These are phyloP conservation scores for Silvanus unidentatus DNA, from an alignment of 2,888 invertebrate genomes.

Conservation along the genomic window DNA sequence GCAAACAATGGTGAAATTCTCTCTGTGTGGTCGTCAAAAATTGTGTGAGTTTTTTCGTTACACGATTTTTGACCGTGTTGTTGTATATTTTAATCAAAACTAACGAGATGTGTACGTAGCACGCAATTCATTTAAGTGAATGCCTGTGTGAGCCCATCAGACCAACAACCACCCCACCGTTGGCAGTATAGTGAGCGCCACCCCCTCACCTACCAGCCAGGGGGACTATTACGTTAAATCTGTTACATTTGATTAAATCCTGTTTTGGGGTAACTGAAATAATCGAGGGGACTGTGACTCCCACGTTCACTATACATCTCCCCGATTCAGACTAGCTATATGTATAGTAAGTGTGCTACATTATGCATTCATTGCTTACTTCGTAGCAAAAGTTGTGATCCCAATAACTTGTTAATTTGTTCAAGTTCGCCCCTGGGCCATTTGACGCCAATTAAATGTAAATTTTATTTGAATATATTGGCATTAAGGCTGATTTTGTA, in stretches of 20 bases:
- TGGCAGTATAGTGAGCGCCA: background rate
- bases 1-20: no score
- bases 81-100: constrained; percentile 11
- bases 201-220: constrained; percentile 13
- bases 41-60: background rate
- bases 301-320: background rate
- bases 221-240: constrained; percentile 36
- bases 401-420: constrained; percentile 29
- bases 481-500: no score
- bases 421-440: constrained; percentile 19
- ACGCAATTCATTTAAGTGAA: constrained; percentile 17
- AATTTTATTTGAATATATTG: constrained; percentile 11
- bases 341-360: constrained; percentile 23
- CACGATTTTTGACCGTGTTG: background rate
- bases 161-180: no score
- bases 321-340: constrained; percentile 20
- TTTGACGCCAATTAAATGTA: constrained; percentile 20
- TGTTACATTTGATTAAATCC: constrained; percentile 43
- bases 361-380: constrained; percentile 39
- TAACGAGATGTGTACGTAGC: constrained; percentile 18
- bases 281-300: constrained; percentile 23
- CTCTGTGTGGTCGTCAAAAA: background rate
- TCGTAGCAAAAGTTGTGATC: constrained; percentile 26
- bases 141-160: no score
- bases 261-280: constrained; percentile 33